Evolutionary conservation across 2,113 vertebrate genomes (phyloP).

Genomic region (Phainopepla nitens): DNA sequence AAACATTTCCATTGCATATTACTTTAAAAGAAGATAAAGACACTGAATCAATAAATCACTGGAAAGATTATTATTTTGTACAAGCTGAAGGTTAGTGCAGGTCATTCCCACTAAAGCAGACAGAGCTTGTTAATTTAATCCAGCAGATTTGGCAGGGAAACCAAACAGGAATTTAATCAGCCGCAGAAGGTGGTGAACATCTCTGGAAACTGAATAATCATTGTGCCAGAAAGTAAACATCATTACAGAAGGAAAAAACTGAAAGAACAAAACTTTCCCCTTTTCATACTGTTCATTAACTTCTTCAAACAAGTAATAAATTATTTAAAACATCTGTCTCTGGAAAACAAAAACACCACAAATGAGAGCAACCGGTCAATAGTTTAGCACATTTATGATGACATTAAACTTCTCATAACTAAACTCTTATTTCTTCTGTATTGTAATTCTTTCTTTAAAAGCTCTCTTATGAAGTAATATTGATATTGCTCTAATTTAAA

Average conservation of each 20-base stretch:
- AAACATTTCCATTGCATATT: constrained; percentile 59
- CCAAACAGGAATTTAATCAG: constrained; percentile 78
- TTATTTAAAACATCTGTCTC: constrained; percentile 58
- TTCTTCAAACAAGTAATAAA: constrained; percentile 71
- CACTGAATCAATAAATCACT: constrained; percentile 74
- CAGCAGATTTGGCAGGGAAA: constrained; percentile 70
- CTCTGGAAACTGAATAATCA: constrained; percentile 72
- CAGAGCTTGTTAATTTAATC: constrained; percentile 77
- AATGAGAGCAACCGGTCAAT: not conserved
- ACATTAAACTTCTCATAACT: constrained; percentile 8
- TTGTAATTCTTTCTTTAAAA: constrained; percentile 26
- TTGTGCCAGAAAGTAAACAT: constrained; percentile 68
- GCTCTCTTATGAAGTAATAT: not conserved
- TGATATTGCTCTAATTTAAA: not conserved
- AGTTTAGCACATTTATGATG: not conserved
- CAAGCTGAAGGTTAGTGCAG: constrained; percentile 72
- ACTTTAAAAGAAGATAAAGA: constrained; percentile 72
- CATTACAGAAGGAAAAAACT: constrained; percentile 47
- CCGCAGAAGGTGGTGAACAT: constrained; percentile 62
- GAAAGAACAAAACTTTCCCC: constrained; percentile 16
- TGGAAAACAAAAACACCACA: not conserved
- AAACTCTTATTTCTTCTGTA: not conserved
- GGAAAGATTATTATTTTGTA: constrained; percentile 79
- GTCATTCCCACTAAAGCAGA: constrained; percentile 72
- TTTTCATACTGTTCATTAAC: constrained; percentile 50